Evolutionary conservation across 2,888 invertebrate genomes (phyloP).

Genomic region (Resseliella maxima): DNA sequence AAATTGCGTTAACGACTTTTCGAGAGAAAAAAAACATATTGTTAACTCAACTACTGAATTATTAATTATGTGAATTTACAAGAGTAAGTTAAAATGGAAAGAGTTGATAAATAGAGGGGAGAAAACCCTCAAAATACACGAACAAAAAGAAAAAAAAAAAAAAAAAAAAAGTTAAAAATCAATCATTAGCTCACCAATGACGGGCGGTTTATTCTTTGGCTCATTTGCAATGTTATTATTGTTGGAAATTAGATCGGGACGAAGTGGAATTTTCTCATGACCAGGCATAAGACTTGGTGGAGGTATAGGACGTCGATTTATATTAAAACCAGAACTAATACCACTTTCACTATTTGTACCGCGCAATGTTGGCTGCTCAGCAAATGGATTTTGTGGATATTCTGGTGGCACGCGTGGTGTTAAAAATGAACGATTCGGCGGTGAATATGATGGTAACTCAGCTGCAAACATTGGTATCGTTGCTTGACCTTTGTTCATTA

Average conservation of each 20-base stretch:
- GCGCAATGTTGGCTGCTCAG: slow-evolving; percentile 87
- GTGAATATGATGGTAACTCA: slow-evolving; percentile 84
- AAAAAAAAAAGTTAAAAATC: neutral
- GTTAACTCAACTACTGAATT: no score
- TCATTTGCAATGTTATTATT: slow-evolving; percentile 58
- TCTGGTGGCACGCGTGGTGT: slow-evolving; percentile 87
- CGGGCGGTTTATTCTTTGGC: slow-evolving; percentile 10
- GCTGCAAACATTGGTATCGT: slow-evolving; percentile 73
- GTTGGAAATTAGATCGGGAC: slow-evolving; percentile 68
- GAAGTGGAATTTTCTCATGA: slow-evolving; percentile 84
- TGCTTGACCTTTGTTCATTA: slow-evolving; percentile 72
- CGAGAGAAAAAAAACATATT: no score
- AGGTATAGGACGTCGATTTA: slow-evolving; percentile 82
- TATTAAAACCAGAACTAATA: slow-evolving; percentile 72
- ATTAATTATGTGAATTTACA: no score
- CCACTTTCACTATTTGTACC: slow-evolving; percentile 73
- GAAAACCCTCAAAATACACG: no score
- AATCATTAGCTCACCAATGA: neutral
- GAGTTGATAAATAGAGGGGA: no score
- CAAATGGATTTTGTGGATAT: slow-evolving; percentile 82
- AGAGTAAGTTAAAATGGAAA: no score
- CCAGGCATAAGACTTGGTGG: slow-evolving; percentile 85
- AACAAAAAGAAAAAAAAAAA: no score
- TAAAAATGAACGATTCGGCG: slow-evolving; percentile 81
- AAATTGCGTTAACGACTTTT: no score